Evolutionary conservation across 2,888 invertebrate genomes (phyloP), one percentile per base, ranked within the genome.

Genomic region (Teinopalpus imperialis): DNA sequence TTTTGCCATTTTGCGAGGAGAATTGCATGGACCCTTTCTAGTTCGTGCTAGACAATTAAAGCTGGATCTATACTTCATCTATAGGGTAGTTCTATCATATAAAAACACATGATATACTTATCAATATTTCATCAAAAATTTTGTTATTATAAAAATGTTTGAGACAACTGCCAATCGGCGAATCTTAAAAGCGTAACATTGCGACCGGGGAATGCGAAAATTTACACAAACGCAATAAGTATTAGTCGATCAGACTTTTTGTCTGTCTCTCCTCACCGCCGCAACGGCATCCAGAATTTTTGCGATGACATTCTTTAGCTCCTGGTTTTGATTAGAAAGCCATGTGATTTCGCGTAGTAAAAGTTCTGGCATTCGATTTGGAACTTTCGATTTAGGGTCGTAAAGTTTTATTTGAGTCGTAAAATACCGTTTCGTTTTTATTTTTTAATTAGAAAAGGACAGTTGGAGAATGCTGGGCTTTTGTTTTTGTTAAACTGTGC

Each of bases 171-270:
- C 36, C 45, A 34, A 53, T 56, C 59, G 61, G 56, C 34, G 20
- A 52, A 57, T 61, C 53, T 56, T 40, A 62, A 64, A 63, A 61
- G 45, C 61, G 57, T 56, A 62, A 53, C 63, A 54, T 57, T 53
- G 35, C 42, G 42, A 7, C 18, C 5, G 48, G 55, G 69, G 81
- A 79, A 80, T 79, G 60, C 66, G 56, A 74, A 85, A 82, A 83
- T 86, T 81, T 83, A 85, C 82, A 82, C 83, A 83, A 80, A 66
- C 75, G 65, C 67, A 66, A 64, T 62, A 66, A 66, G 76, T 83
- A 86, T 86, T 74, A 79, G 78, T 69, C 66, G 69, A 79, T 78
- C 66, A 72, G 49, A 68, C 69, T 85, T 85, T 85, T 85, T 85
- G 78, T 73, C 57, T 31, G 2, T 16, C 53, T 29, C 27, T 27